These are phyloP conservation scores for Liposcelis brunnea DNA, from an alignment of 2,888 invertebrate genomes.

Conservation along the genomic window DNA sequence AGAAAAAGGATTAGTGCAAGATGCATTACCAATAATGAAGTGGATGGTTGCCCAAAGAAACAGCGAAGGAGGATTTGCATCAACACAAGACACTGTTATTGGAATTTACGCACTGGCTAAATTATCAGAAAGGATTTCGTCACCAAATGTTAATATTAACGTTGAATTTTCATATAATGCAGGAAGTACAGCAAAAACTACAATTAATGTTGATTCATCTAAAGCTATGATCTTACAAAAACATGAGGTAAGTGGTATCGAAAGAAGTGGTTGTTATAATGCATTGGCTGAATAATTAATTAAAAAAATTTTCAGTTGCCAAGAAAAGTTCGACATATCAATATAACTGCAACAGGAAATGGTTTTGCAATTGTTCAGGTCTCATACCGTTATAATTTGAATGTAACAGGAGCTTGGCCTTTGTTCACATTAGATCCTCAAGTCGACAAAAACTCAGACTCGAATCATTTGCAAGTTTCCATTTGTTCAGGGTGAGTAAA, in stretches of 20 bases:
- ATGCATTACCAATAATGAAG: conserved; percentile 44
- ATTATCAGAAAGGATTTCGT: conserved; percentile 40
- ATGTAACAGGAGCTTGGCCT: conserved; percentile 76
- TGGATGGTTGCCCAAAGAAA: conserved; percentile 59
- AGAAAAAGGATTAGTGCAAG: conserved; percentile 29
- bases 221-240: conserved; percentile 72
- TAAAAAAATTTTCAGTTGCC: conserved; percentile 31
- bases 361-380: conserved; percentile 67
- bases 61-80: conserved; percentile 50
- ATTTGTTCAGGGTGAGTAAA: conserved; percentile 56
- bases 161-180: conserved; percentile 34
- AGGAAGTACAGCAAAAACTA: conserved; percentile 21
- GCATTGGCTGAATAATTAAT: too few relatives aligned
- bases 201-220: conserved; percentile 51
- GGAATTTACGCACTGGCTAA: conserved; percentile 52
- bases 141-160: conserved; percentile 33
- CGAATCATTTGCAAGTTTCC: conserved; percentile 58
- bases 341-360: conserved; percentile 57
- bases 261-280: too few relatives aligned
- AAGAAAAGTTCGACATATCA: conserved; percentile 40
- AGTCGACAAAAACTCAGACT: conserved; percentile 62
- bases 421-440: conserved; percentile 72
- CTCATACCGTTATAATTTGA: conserved; percentile 63
- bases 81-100: conserved; percentile 60
- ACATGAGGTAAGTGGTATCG: conserved; percentile 42